Conservation (phyloP, 1,140 invertebrate genomes). For the Caenorhabditis brenneri region DNA sequence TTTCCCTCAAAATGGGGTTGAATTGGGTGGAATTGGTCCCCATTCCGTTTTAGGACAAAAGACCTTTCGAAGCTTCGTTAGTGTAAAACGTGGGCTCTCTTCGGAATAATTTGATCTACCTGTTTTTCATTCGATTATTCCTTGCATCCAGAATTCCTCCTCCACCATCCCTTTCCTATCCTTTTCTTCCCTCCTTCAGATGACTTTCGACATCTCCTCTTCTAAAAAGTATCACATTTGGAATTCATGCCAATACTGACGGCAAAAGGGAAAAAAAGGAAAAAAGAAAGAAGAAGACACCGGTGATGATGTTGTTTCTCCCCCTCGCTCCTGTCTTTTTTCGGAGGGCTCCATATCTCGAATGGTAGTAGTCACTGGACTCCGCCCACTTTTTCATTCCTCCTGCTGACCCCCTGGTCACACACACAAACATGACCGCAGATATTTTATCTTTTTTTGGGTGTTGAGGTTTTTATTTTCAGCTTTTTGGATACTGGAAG, state of each 20-base stretch:
- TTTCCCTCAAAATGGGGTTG: too few relatives aligned
- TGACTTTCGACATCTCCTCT: background rate
- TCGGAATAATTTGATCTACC: constrained; percentile 42
- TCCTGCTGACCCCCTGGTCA: too few relatives aligned
- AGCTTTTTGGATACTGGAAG: too few relatives aligned
- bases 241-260: constrained; percentile 43
- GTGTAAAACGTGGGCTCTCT: too few relatives aligned
- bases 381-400: background rate
- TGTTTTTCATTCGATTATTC: background rate
- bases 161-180: background rate
- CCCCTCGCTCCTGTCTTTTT: too few relatives aligned
- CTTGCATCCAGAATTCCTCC: background rate
- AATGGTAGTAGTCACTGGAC: background rate
- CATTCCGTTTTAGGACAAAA: background rate
- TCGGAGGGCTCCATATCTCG: too few relatives aligned
- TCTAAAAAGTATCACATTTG: constrained; percentile 38
- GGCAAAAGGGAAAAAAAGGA: background rate
- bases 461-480: too few relatives aligned
- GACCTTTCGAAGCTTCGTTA: background rate
- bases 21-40: too few relatives aligned
- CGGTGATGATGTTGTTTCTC: constrained; percentile 41
- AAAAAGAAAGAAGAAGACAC: background rate
- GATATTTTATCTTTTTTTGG: too few relatives aligned
- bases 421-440: too few relatives aligned
- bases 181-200: background rate